Evolutionary conservation across 2,113 vertebrate species (phyloP).

Genomic region (Cryptotis parvus): DNA sequence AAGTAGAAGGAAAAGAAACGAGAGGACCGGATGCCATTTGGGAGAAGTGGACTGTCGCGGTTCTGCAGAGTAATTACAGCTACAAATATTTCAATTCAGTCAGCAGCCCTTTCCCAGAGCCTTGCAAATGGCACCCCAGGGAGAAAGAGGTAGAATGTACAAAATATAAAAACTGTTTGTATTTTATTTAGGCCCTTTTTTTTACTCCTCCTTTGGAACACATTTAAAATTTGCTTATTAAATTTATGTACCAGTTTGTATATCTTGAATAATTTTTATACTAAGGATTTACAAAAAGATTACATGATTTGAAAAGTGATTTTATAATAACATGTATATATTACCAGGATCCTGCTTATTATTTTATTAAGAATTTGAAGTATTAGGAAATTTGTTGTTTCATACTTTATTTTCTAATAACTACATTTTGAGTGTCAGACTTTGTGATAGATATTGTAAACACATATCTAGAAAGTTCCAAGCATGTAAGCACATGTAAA

Average conservation of each 20-base stretch:
- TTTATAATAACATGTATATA: neutral
- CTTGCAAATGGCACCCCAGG: slow-evolving; percentile 54
- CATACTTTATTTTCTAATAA: neutral
- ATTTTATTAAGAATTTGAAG: neutral
- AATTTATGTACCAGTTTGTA: slow-evolving; percentile 44
- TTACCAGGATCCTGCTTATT: neutral
- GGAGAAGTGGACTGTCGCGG: slow-evolving; percentile 57
- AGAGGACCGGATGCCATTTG: slow-evolving; percentile 38
- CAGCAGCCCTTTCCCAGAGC: slow-evolving; percentile 49
- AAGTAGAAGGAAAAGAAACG: slow-evolving; percentile 39
- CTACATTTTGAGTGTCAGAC: neutral
- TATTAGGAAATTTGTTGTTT: neutral
- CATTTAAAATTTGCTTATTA: slow-evolving; percentile 49
- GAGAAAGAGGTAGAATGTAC: neutral
- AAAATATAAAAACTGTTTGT: slow-evolving; percentile 1
- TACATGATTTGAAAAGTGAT: slow-evolving; percentile 29
- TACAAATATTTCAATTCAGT: slow-evolving; percentile 72
- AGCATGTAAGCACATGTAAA: neutral
- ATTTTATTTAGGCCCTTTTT: slow-evolving; percentile 1
- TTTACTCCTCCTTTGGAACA: neutral
- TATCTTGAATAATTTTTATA: slow-evolving; percentile 20
- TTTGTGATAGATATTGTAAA: neutral
- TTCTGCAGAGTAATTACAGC: slow-evolving; percentile 63
- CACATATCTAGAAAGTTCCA: neutral
- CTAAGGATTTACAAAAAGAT: slow-evolving; percentile 13